Evolutionary conservation across 92 coral and sea anemone genomes (phyloP).

Genomic region (Anthopleura xanthogrammica): DNA sequence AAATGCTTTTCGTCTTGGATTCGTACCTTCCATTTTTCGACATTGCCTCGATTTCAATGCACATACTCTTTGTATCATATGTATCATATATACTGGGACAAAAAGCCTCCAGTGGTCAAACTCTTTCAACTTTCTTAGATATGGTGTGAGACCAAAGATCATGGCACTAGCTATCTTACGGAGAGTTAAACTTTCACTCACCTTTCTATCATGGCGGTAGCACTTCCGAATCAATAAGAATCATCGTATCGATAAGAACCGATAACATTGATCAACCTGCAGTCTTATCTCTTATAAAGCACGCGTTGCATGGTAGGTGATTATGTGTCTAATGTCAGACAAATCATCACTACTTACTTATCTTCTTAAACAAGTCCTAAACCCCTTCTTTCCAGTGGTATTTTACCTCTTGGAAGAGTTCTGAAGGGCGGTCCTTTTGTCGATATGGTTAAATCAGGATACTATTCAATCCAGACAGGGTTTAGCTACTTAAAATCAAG

Average conservation of each 20-base stretch:
- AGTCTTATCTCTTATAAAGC: neutral
- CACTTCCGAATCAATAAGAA: neutral
- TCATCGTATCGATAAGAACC: neutral
- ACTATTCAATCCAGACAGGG: neutral
- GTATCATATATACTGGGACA: no score
- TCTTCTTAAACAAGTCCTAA: neutral
- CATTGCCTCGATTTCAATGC: no score
- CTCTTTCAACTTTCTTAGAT: no score
- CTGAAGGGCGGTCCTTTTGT: neutral
- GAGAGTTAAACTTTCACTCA: neutral
- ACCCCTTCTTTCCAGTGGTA: neutral
- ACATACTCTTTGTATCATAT: no score
- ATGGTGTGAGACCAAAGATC: no score
- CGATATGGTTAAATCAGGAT: neutral
- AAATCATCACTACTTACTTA: conserved; percentile 4
- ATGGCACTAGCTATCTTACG: neutral
- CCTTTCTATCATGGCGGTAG: neutral
- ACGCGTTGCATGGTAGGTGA: neutral
- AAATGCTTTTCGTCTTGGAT: no score
- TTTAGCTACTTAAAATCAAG: neutral
- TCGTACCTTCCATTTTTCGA: no score
- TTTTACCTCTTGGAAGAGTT: neutral
- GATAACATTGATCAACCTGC: conserved; percentile 1
- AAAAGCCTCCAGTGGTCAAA: no score
- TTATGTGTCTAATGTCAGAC: neutral